Conservation (phyloP, 2,888 invertebrate species). For the Arrhopalites spinosus region DNA sequence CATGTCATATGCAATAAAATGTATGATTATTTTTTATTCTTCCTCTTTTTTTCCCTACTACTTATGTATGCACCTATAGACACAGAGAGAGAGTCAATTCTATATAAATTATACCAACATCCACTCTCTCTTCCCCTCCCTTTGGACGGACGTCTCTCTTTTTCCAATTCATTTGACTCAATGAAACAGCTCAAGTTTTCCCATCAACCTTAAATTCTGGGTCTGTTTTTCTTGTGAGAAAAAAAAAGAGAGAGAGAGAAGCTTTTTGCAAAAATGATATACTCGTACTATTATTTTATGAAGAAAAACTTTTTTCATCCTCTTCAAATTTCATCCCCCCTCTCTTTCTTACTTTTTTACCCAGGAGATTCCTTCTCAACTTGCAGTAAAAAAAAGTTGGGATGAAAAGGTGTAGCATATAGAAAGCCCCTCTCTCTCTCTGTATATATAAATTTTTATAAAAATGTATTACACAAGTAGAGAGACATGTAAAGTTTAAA, state of each 20-base stretch:
- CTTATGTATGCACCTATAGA: neutral
- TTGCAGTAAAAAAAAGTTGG: neutral
- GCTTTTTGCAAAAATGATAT: too few species aligned
- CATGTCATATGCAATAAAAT: constrained; percentile 18
- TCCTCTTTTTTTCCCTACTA: neutral
- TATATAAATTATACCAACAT: neutral
- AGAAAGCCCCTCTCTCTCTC: neutral
- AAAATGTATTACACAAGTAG: too few species aligned
- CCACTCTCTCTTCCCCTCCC: neutral
- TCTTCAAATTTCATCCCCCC: too few species aligned
- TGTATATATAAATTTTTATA: too few species aligned
- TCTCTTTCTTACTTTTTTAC: neutral
- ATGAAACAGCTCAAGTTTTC: too few species aligned
- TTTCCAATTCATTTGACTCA: constrained; percentile 11
- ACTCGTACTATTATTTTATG: too few species aligned
- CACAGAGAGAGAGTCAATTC: too few species aligned
- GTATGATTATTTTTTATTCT: neutral
- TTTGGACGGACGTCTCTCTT: neutral
- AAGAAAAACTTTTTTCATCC: too few species aligned
- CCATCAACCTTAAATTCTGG: too few species aligned
- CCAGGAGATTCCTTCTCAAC: neutral
- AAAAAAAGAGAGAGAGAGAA: too few species aligned
- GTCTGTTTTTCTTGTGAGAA: too few species aligned
- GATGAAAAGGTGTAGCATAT: neutral
- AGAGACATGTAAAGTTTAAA: too few species aligned